These are phyloP conservation scores for Odontomyia ornata DNA, from an alignment of 2,888 invertebrate species.

Conservation along the genomic window DNA sequence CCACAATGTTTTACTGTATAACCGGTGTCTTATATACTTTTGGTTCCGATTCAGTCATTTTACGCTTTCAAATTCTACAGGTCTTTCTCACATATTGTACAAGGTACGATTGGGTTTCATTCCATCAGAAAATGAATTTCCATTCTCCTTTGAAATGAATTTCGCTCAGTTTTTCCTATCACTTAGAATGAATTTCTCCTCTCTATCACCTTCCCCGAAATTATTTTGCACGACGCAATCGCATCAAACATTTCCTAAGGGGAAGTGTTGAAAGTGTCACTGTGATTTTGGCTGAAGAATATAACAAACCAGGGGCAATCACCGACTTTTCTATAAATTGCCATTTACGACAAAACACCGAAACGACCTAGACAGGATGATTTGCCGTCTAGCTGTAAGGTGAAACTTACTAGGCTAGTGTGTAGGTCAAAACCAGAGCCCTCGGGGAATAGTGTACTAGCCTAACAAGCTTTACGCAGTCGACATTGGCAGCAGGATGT, in stretches of 20 bases:
- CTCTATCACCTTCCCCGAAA: not conserved
- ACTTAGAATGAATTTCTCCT: not conserved
- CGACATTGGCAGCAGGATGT: constrained; percentile 5
- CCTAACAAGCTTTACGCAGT: not conserved
- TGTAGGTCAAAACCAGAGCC: constrained; percentile 16
- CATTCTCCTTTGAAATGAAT: not conserved
- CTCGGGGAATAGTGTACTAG: not conserved
- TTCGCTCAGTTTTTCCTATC: constrained; percentile 9
- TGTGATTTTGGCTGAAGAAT: not conserved
- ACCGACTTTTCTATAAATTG: not conserved
- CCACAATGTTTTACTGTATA: too few species aligned
- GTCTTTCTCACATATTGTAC: too few species aligned
- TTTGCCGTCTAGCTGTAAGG: not conserved
- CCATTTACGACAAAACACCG: not conserved
- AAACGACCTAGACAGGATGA: constrained; percentile 13
- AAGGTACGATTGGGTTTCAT: too few species aligned
- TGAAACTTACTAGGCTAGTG: not conserved
- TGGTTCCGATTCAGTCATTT: too few species aligned
- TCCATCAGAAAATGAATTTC: too few species aligned
- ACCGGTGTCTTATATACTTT: too few species aligned
- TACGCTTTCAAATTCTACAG: too few species aligned
- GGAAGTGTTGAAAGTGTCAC: too few species aligned
- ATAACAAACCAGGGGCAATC: not conserved
- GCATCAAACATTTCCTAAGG: not conserved
- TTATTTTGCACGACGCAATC: too few species aligned